Evolutionary conservation across 2,888 invertebrate species (phyloP).

Genomic region (Diabrotica balteata): DNA sequence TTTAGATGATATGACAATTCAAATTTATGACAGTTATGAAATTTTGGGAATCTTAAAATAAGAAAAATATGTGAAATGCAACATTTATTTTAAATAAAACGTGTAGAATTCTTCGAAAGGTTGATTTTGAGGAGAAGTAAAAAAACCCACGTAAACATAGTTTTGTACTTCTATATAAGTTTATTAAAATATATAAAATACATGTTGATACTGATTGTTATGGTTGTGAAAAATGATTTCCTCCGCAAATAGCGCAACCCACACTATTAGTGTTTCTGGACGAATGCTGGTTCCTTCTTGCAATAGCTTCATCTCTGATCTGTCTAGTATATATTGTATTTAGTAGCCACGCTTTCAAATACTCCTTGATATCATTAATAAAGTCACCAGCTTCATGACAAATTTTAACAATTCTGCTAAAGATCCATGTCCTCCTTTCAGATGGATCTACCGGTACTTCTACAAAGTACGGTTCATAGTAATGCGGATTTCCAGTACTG

Average conservation of each 20-base stretch:
- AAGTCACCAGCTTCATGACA: slow-evolving; percentile 34
- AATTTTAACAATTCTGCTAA: slow-evolving; percentile 33
- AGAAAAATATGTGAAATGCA: no score
- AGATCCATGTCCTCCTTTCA: slow-evolving; percentile 34
- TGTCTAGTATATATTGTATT: not conserved
- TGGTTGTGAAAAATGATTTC: slow-evolving; percentile 9
- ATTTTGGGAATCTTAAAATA: no score
- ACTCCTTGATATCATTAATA: slow-evolving; percentile 27
- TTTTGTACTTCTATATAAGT: no score
- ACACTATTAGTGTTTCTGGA: not conserved
- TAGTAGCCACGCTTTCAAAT: slow-evolving; percentile 25
- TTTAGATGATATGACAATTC: no score
- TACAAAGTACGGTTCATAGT: slow-evolving; percentile 36
- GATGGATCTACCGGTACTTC: slow-evolving; percentile 30
- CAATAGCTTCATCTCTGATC: not conserved
- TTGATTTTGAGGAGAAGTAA: no score
- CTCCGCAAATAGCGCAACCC: not conserved
- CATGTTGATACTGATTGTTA: no score
- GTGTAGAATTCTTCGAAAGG: no score
- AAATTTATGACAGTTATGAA: no score
- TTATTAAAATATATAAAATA: no score
- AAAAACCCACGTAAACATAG: no score
- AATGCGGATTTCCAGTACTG: slow-evolving; percentile 31
- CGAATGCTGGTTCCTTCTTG: not conserved
- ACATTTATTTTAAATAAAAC: no score